Conservation (phyloP, 2,797 vertebrate species). For the Sardinella longiceps region DNA sequence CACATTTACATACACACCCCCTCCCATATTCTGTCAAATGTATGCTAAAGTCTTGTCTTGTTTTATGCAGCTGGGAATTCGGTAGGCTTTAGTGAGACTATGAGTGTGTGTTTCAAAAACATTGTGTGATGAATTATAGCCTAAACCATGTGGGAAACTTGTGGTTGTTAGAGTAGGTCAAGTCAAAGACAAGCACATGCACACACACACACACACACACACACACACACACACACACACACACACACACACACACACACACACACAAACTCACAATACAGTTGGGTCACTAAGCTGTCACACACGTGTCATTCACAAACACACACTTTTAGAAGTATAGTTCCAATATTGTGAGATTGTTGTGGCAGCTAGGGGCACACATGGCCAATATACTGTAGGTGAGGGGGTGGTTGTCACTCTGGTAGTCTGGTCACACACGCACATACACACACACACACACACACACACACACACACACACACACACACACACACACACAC, state of each 20-base stretch:
- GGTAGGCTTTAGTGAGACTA: background rate
- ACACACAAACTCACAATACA: background rate
- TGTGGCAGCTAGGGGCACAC: background rate
- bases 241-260: background rate
- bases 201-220: background rate
- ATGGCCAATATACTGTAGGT: background rate
- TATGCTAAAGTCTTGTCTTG: too few species aligned
- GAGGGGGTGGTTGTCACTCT: background rate
- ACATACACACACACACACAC: background rate
- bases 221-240: background rate
- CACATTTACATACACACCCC: background rate
- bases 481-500: background rate
- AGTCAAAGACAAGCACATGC: background rate
- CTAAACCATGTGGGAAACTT: background rate
- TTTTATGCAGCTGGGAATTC: background rate
- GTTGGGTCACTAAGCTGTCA: background rate
- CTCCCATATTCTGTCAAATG: too few species aligned
- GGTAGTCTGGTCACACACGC: background rate
- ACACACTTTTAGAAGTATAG: background rate
- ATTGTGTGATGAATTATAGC: background rate
- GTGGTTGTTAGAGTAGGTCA: background rate
- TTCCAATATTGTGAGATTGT: background rate
- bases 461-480: background rate
- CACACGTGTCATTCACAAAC: background rate
- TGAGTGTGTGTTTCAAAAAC: background rate